Conservation (phyloP, 2,797 vertebrate species). For the Gymnothorax reevesii region DNA sequence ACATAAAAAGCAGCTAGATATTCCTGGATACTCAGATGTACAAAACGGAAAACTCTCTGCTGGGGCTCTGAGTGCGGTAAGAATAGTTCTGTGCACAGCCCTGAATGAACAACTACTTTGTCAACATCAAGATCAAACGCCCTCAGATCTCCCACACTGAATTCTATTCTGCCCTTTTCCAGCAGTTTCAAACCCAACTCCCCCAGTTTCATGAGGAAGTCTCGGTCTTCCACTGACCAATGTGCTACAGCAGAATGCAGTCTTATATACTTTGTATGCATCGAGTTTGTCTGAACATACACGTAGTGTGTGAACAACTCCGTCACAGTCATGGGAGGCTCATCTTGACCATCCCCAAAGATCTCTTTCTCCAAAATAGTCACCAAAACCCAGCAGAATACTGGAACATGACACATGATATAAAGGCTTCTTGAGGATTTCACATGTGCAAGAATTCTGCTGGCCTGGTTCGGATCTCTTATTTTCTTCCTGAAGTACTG, state of each 20-base stretch:
- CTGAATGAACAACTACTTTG: slow-evolving; percentile 56
- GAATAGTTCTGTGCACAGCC: slow-evolving; percentile 63
- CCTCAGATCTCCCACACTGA: slow-evolving; percentile 58
- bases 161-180: slow-evolving; percentile 46
- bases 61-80: not conserved
- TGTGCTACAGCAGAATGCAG: slow-evolving; percentile 36
- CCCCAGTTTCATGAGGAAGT: slow-evolving; percentile 54
- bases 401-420: slow-evolving; percentile 62
- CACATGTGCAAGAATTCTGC: slow-evolving; percentile 50
- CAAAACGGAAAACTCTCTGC: slow-evolving; percentile 57
- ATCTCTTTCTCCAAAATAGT: slow-evolving; percentile 52
- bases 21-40: slow-evolving; percentile 66
- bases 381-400: slow-evolving; percentile 60
- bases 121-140: slow-evolving; percentile 38
- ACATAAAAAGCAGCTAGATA: slow-evolving; percentile 72
- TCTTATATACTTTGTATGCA: slow-evolving; percentile 61
- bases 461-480: slow-evolving; percentile 1
- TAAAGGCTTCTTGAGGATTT: slow-evolving; percentile 51
- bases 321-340: slow-evolving; percentile 55
- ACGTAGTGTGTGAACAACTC: slow-evolving; percentile 60
- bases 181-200: slow-evolving; percentile 66
- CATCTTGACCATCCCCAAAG: slow-evolving; percentile 22
- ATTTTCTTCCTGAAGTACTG: slow-evolving; percentile 64
- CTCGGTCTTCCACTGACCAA: slow-evolving; percentile 56
- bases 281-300: slow-evolving; percentile 55